phyloP scores from a whole-genome alignment of 2,797 vertebrate species.

The Premnoplex brunnescens region DNA sequence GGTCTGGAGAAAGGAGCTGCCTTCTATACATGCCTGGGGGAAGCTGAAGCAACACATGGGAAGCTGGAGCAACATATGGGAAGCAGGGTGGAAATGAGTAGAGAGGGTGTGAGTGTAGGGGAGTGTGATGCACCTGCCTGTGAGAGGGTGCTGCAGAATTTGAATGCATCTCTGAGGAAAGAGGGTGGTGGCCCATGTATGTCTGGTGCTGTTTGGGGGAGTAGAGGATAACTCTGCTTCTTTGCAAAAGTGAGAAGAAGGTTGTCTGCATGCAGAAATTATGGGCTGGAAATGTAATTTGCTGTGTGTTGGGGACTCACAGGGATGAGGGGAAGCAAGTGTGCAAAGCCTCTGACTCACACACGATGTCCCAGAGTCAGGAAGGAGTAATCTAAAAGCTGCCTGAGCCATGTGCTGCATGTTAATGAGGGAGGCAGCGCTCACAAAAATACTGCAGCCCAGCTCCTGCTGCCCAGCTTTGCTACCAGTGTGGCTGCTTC shows the following conservation, averaged over 20 bases:
- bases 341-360: background rate
- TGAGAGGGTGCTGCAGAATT: background rate
- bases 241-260: background rate
- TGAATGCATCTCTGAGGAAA: background rate
- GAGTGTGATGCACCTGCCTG: background rate
- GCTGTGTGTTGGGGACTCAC: background rate
- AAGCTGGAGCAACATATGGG: background rate
- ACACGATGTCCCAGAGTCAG: background rate
- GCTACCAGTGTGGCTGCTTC: background rate
- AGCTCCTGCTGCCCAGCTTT: background rate
- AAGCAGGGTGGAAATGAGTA: background rate
- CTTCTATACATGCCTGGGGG: fast-evolving
- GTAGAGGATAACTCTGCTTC: background rate
- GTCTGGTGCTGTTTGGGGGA: background rate
- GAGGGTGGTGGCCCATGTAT: background rate
- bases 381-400: conserved; percentile 23
- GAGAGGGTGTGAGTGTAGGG: background rate
- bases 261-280: background rate
- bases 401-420: background rate
- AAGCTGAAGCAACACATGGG: background rate
- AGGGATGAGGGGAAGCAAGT: background rate
- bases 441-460: background rate
- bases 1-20: background rate
- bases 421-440: background rate
- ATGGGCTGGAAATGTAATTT: background rate